phyloP scores from a whole-genome alignment of 1,140 invertebrate species.

The Orchestia grillus region DNA sequence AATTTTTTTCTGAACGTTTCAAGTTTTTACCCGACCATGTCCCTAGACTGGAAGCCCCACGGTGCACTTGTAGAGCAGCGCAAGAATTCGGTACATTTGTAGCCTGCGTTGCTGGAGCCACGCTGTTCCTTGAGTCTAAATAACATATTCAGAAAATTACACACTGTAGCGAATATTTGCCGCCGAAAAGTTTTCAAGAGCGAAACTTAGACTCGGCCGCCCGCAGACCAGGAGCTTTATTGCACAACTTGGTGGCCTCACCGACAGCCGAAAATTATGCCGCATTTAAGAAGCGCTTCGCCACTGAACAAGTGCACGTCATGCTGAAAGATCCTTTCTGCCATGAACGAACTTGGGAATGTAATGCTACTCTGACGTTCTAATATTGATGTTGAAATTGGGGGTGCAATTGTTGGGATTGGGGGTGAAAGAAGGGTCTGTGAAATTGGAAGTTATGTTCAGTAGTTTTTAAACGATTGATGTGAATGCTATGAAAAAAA shows the following conservation, averaged over 20 bases:
- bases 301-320: neutral
- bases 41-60: neutral
- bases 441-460: neutral
- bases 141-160: conserved; percentile 2
- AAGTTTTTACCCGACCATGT: neutral
- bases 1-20: neutral
- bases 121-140: neutral
- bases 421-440: neutral
- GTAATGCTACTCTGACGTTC: neutral
- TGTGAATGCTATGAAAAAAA: neutral
- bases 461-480: neutral
- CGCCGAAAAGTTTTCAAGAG: neutral
- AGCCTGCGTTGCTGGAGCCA: neutral
- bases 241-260: neutral
- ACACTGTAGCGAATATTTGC: neutral
- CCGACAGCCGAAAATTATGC: neutral
- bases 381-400: neutral
- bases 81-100: neutral
- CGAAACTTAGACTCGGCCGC: neutral
- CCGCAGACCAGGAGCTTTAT: neutral
- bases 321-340: neutral
- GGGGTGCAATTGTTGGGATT: neutral
- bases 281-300: neutral
- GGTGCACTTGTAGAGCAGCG: neutral
- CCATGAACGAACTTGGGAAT: neutral